Percentiles rank a stretch among this genome's conserved stretches.
These are phyloP conservation scores for Macrochelys suwanniensis DNA, from an alignment of 2,797 vertebrate species.

Conservation along the genomic window DNA sequence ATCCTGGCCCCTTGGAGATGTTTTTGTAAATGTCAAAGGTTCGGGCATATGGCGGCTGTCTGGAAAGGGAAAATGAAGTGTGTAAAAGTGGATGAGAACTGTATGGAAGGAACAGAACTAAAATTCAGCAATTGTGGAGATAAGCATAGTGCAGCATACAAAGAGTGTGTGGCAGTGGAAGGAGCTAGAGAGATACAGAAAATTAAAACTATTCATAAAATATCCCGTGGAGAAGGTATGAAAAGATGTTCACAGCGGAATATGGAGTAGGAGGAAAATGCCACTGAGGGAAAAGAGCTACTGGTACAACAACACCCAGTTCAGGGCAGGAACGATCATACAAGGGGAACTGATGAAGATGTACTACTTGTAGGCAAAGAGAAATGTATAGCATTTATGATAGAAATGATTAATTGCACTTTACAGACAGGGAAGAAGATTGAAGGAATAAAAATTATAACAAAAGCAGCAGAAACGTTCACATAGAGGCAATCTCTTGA, in stretches of 20 bases:
- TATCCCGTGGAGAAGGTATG: background rate
- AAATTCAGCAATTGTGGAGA: background rate
- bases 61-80: background rate
- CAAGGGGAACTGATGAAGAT: background rate
- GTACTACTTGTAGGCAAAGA: background rate
- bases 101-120: background rate
- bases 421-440: background rate
- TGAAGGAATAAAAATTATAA: background rate
- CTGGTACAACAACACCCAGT: background rate
- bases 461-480: background rate
- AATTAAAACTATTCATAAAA: background rate
- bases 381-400: background rate
- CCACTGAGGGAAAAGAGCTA: background rate
- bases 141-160: background rate
- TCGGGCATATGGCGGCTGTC: background rate
- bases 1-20: background rate
- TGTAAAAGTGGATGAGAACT: background rate
- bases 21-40: background rate
- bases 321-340: background rate
- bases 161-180: background rate
- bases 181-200: background rate
- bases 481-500: background rate
- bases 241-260: background rate
- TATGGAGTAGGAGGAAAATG: background rate
- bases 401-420: background rate